Base-by-base conservation (phyloP, 2,113 vertebrate genomes). In the Capreolus pygargus region DNA sequence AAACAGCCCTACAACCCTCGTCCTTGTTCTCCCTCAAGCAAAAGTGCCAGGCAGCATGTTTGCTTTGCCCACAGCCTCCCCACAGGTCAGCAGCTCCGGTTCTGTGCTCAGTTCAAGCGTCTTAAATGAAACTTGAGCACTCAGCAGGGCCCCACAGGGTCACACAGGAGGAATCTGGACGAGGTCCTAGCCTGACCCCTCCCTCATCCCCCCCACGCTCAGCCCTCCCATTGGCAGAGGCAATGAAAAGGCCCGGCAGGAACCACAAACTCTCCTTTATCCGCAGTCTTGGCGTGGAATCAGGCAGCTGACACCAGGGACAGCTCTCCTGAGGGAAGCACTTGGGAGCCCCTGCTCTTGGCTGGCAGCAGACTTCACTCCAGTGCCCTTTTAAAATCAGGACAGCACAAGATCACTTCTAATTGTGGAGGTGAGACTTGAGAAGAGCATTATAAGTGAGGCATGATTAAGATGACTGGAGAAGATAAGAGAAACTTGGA, bases 61-160 rank as follows among this genome's bases (percentile, higher is more conserved):
- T 97, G 94, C 92, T 95, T 97, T 98, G 98, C 92, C 93, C 92
- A n/a, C 21, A 45, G 96, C 95, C 96, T 98, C 89, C 97, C 43
- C 0, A 33, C 19, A 28, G 90, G 58, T 86, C 17, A 67, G 82
- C 85, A 89, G 91, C 30, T 10, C 94, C 90, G 89, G 86, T 89
- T 97, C 60, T 96, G 93, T 50, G 67, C 95, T 97, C 82, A 6
- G 19, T 19, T 50, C 54, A 33, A 17, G 3, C 91, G 45, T 97
- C 91, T 70, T 79, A 98, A 98, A 47, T 67, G 79, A 96, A 97
- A 92, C 86, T 83, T 36, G 0, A 0, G 61, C 67, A 58, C 78
- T 94, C 0, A 0, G 88, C 39, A 96, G 88, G 3, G 1, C 74
- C 93, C 55, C 16, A 17, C 0, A 0, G 94, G 83, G 79, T 60